Conservation (phyloP, 2,797 vertebrate genomes). For the Meda fulgida region DNA sequence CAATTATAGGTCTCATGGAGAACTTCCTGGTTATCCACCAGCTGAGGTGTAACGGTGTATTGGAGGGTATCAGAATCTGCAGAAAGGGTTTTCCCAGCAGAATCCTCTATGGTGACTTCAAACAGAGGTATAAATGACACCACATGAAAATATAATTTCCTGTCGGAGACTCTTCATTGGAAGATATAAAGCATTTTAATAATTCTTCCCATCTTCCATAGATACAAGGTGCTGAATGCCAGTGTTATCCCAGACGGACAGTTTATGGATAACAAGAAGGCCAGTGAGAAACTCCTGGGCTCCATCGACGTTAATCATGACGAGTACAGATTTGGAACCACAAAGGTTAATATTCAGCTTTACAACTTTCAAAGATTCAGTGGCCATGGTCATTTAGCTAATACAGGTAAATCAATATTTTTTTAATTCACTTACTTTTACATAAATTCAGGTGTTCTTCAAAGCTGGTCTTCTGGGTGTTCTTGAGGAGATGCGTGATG, state of each 20-base stretch:
- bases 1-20: slow-evolving; percentile 84
- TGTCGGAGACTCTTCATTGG: background rate
- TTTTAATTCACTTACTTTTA: background rate
- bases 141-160: background rate
- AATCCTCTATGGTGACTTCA: slow-evolving; percentile 84
- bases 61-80: slow-evolving; percentile 89
- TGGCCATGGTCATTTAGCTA: background rate
- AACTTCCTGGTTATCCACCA: slow-evolving; percentile 91
- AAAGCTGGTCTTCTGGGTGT: slow-evolving; percentile 85
- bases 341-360: slow-evolving; percentile 43
- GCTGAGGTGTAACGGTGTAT: slow-evolving; percentile 88
- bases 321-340: slow-evolving; percentile 84
- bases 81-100: slow-evolving; percentile 87
- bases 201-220: background rate
- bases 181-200: background rate
- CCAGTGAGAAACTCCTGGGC: slow-evolving; percentile 86
- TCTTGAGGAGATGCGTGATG: slow-evolving; percentile 75
- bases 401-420: background rate
- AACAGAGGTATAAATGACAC: slow-evolving; percentile 76
- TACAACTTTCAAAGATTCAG: background rate
- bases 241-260: slow-evolving; percentile 82
- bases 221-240: background rate
- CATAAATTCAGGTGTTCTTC: slow-evolving; percentile 81
- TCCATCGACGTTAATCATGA: slow-evolving; percentile 87
- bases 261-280: slow-evolving; percentile 91